These are phyloP conservation scores for Nestor notabilis DNA, from an alignment of 2,113 vertebrate species.

Conservation along the genomic window DNA sequence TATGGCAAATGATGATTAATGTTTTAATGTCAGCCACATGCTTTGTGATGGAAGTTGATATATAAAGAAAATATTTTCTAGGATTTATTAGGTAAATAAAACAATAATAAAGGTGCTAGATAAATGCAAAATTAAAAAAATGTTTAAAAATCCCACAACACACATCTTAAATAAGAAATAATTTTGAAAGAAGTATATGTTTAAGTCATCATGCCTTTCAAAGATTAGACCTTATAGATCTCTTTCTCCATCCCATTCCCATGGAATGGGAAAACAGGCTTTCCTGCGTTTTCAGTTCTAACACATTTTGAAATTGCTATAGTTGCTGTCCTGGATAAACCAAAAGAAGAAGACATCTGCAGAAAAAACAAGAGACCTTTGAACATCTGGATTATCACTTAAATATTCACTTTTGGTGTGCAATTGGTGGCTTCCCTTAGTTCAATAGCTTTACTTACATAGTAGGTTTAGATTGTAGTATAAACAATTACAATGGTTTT, in stretches of 20 bases:
- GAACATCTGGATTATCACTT: neutral
- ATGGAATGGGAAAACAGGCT: neutral
- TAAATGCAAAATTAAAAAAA: neutral
- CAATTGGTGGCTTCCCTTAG: neutral
- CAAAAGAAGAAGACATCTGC: neutral
- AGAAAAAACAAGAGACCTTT: neutral
- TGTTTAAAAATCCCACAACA: neutral
- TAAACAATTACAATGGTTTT: neutral
- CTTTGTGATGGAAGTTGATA: neutral
- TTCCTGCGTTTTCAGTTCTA: neutral
- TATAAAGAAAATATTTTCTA: neutral
- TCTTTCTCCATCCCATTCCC: neutral
- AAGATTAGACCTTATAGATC: neutral
- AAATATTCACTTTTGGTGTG: neutral
- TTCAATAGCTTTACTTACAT: neutral
- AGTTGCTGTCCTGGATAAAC: neutral
- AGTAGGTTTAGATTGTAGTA: neutral
- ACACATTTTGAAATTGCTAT: neutral
- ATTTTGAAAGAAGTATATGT: neutral
- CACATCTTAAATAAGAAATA: neutral
- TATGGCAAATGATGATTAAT: neutral
- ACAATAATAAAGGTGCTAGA: neutral
- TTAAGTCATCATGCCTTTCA: rapidly evolving
- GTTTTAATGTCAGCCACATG: neutral
- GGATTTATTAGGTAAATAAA: neutral